Base-by-base conservation (phyloP, 1,140 invertebrate species). In the Cryptotermes secundus region DNA sequence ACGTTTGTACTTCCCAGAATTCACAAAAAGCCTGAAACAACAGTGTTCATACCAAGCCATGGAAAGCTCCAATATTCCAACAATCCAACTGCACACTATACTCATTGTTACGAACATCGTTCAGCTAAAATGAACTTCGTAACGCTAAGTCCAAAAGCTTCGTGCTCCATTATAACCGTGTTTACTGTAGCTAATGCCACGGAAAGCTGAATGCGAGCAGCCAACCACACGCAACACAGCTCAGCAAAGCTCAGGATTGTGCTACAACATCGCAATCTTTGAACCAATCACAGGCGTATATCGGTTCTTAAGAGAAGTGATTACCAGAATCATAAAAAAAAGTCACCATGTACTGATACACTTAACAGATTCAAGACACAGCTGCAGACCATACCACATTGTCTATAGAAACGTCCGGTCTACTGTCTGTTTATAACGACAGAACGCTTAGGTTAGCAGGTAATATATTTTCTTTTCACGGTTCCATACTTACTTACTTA, bases 11-110 rank as follows among this genome's bases (percentile, higher is more conserved):
- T 42, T 72, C 26, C 59, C 2, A 72, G 26, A 72, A 72, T 31
- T 72, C 59, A n/a, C 87, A 88, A 12, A 86, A 87, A 26, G 88
- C 87, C 34, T 90, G 53, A n/a, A 87, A 87, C 16, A 79, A 0
- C 22, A 79, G 22, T 12, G 90, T 86, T 72, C 90, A 83, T 34
- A 82, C 89, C 89, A 90, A 31, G 89, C 89, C 26, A 90, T 34
- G 2, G 89, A 90, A 36, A 89, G 82, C 31, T 87, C 88, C 0
- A 86, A 85, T 22, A 87, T 88, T 14, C 89, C 89, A 14, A 90
- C 87, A 81, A 89, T 85, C 89, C 89, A 90, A 16, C 88, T 87
- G 35, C 88, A 22, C 31, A 86, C 84, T 34, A 89, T 85, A 36
- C 86, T 86, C 24, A 85, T 81, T 7, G 87, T 86, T 12, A 90